phyloP scores from a whole-genome alignment of 2,888 invertebrate genomes.

The Hetaerina titia region DNA sequence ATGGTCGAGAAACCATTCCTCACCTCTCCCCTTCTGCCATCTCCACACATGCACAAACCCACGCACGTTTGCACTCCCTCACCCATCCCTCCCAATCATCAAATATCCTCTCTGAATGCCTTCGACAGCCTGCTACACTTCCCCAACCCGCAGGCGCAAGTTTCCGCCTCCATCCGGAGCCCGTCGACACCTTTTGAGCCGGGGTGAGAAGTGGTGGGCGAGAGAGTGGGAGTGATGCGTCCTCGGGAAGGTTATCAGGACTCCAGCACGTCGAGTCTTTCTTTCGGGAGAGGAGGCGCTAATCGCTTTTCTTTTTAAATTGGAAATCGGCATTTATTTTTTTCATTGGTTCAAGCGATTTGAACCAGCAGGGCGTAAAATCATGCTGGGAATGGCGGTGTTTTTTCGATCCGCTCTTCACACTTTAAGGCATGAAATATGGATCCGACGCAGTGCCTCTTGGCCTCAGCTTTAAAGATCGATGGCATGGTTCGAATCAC shows the following conservation, averaged over 20 bases:
- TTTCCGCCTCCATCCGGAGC: neutral
- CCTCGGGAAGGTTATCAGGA: no score
- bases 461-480: slow-evolving; percentile 24
- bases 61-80: neutral
- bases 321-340: neutral
- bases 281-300: neutral
- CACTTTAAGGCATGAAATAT: slow-evolving; percentile 32
- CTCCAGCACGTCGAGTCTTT: neutral
- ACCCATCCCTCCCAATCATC: neutral
- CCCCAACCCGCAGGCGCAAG: neutral
- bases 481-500: slow-evolving; percentile 32
- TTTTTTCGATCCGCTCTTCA: slow-evolving; percentile 2
- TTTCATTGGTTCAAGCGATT: neutral
- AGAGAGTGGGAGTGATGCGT: no score
- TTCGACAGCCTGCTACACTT: neutral
- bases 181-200: neutral
- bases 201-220: neutral
- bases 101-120: neutral
- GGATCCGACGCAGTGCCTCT: neutral
- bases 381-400: neutral
- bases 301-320: neutral
- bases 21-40: neutral
- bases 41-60: neutral
- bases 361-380: neutral
- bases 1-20: neutral